Percentiles rank a stretch among this genome's conserved stretches.
Evolutionary conservation across 2,113 vertebrate species (phyloP).

Genomic region (Phyllopteryx taeniolatus): DNA sequence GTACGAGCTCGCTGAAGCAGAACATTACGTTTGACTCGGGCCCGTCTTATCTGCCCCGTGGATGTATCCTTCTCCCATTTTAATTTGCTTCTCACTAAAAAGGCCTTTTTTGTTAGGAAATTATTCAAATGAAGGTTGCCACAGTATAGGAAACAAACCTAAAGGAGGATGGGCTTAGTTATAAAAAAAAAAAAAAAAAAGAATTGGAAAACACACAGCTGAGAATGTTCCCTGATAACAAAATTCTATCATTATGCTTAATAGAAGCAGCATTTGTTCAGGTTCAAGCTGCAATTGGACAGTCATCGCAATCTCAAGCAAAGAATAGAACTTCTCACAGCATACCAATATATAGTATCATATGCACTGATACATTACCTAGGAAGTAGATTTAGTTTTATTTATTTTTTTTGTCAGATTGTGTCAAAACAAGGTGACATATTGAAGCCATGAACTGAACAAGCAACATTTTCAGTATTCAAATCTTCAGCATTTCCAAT

Average conservation of each 20-base stretch:
- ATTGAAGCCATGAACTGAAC: background rate
- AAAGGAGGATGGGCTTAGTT: conserved; percentile 31
- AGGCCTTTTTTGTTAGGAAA: conserved; percentile 57
- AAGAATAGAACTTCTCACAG: background rate
- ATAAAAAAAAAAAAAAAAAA: background rate
- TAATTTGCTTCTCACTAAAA: conserved; percentile 62
- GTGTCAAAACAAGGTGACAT: background rate
- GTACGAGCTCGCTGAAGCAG: conserved; percentile 72
- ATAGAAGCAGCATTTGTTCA: background rate
- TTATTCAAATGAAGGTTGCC: conserved; percentile 61
- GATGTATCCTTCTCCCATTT: conserved; percentile 55
- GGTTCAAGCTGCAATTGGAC: background rate
- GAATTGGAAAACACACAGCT: background rate
- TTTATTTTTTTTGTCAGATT: background rate
- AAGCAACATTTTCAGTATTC: background rate
- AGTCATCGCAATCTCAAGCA: background rate
- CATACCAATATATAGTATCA: background rate
- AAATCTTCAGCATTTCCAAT: too few relatives aligned
- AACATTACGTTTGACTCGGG: conserved; percentile 72
- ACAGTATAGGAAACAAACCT: conserved; percentile 41
- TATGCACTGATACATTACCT: background rate
- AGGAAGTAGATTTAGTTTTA: too few relatives aligned
- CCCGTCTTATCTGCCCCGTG: conserved; percentile 70
- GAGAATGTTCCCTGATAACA: background rate
- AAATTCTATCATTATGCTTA: background rate